Evolutionary conservation across 2,113 vertebrate species (phyloP), one percentile per base, ranked within the genome.

Genomic region (Paramisgurnus dabryanus): DNA sequence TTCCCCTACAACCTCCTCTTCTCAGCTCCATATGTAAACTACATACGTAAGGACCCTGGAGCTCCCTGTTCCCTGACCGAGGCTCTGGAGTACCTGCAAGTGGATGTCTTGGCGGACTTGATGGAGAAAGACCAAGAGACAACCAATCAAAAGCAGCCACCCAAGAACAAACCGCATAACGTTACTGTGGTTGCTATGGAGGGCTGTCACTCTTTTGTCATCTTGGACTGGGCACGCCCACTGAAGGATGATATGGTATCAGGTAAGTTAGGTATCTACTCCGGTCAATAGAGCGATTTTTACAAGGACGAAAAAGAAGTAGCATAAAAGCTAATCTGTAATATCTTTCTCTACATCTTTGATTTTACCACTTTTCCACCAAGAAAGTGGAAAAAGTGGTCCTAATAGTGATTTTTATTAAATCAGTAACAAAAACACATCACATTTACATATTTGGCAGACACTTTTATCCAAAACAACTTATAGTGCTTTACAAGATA

Each of bases 181-280:
- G 92, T 99, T 89, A 99, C 97, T 0, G 93, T 99, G 2, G 96
- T 99, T 0, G 98, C 98, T 66, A 94, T 99, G 63, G 97, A 99
- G 89, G 97, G 97, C 80, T 99, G 97, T 85, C 98, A 99, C 79
- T 99, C 98, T 0, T 99, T 99, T 76, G 96, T 99, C 86, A 99
- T 99, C 45, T 86, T 99, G 81, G 97, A 99, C 89, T 99, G 97
- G 98, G 94, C 91, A 74, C 95, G 92, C 64, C 96, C 97, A 9
- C 74, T 92, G 67, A 94, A 86, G 39, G 95, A 93, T 63, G 97
- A 99, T 68, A 93, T 95, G 92, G 95, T 99, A 67, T 97, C 98
- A 95, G 97, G 97, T 98, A 85, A 81, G 74, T 66, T n/a, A 74
- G 6, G 3, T 18, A 1, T 18, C 7, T 47, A 47, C 45, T 47